phyloP scores from a whole-genome alignment of 2,113 vertebrate species.

The Engystomops pustulosus region DNA sequence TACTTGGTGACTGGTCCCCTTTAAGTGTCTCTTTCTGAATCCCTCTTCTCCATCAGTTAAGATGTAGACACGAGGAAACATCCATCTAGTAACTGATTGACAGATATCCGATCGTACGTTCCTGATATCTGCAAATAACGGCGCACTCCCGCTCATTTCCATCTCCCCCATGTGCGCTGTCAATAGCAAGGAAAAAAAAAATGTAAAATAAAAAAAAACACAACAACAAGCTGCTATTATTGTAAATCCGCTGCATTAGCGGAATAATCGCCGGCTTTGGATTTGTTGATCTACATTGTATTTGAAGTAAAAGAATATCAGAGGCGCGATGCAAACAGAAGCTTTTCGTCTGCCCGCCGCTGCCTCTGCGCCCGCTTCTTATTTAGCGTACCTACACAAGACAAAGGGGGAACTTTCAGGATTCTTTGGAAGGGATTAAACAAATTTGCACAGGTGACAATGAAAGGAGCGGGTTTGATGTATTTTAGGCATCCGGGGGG shows the following conservation, averaged over 20 bases:
- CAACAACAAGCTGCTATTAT: not conserved
- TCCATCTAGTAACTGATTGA: not conserved
- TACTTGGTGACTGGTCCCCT: no score
- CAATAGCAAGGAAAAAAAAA: not conserved
- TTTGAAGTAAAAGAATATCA: constrained; percentile 37
- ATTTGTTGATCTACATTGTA: constrained; percentile 33
- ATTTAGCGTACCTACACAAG: constrained; percentile 26
- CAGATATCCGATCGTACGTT: not conserved
- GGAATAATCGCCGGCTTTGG: constrained; percentile 4
- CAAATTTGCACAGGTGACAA: constrained; percentile 40
- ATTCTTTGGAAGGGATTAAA: constrained; percentile 38
- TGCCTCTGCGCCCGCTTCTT: not conserved
- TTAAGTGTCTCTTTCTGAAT: no score
- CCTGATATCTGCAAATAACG: not conserved
- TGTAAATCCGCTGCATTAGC: not conserved
- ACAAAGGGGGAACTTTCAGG: constrained; percentile 44
- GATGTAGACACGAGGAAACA: not conserved
- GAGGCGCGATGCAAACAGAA: not conserved
- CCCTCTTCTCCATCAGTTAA: not conserved
- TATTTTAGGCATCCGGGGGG: not conserved
- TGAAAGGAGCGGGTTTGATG: constrained; percentile 8
- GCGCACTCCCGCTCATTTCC: not conserved
- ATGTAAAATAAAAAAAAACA: not conserved
- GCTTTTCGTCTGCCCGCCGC: not conserved
- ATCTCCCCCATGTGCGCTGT: not conserved